Evolutionary conservation across 2,113 vertebrate genomes (phyloP).

Genomic region (Gopherus flavomarginatus): DNA sequence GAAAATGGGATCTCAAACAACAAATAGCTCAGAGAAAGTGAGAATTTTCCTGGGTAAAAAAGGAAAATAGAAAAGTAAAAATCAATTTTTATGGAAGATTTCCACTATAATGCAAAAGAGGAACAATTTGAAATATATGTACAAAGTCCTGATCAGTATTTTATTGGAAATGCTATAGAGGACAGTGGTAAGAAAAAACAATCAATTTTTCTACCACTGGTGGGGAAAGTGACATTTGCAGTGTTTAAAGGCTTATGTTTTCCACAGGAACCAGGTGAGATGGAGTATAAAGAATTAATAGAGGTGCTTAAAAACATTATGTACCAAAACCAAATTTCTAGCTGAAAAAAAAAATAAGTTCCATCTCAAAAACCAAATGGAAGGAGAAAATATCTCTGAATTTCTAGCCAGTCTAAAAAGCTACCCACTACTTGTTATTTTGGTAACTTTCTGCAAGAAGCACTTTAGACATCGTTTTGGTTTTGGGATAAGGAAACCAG

Average conservation of each 20-base stretch:
- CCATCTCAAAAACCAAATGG: slow-evolving; percentile 75
- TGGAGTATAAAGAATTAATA: slow-evolving; percentile 80
- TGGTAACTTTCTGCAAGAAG: slow-evolving; percentile 67
- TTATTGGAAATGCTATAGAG: slow-evolving; percentile 35
- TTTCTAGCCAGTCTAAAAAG: slow-evolving; percentile 74
- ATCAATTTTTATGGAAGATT: background rate
- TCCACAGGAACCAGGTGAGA: slow-evolving; percentile 79
- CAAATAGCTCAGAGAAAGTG: background rate
- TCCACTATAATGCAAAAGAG: slow-evolving; percentile 28
- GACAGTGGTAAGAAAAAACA: slow-evolving; percentile 8
- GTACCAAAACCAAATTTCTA: slow-evolving; percentile 72
- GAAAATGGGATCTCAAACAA: background rate
- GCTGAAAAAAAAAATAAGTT: slow-evolving; percentile 59
- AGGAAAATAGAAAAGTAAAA: slow-evolving; percentile 27
- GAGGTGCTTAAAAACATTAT: slow-evolving; percentile 74
- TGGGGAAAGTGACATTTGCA: slow-evolving; percentile 71
- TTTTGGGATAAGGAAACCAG: slow-evolving; percentile 64
- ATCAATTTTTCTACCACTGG: slow-evolving; percentile 56
- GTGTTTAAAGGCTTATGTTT: slow-evolving; percentile 82
- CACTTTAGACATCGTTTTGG: slow-evolving; percentile 62
- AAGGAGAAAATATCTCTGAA: slow-evolving; percentile 74
- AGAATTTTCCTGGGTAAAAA: slow-evolving; percentile 25
- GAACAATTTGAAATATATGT: slow-evolving; percentile 6
- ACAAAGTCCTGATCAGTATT: slow-evolving; percentile 10
- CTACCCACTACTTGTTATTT: slow-evolving; percentile 60